These are phyloP conservation scores for Hyles vespertilio DNA, from an alignment of 1,140 invertebrate species.

Conservation along the genomic window DNA sequence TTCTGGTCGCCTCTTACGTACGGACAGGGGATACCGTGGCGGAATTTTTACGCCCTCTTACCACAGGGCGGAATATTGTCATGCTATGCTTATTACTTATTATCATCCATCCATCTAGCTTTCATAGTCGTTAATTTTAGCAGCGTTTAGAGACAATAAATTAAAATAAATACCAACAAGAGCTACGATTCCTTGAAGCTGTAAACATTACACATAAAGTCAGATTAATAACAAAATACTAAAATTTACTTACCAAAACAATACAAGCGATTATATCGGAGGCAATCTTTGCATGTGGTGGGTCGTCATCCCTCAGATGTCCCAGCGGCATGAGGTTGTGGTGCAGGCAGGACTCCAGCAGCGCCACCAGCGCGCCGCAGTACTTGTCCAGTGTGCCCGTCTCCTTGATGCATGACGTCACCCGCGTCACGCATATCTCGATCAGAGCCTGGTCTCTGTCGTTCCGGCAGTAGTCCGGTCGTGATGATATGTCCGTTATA, in stretches of 20 bases:
- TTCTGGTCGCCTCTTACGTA: no score
- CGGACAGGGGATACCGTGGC: no score
- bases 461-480: slow-evolving; percentile 87
- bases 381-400: slow-evolving; percentile 91
- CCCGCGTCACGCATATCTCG: slow-evolving; percentile 93
- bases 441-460: slow-evolving; percentile 95
- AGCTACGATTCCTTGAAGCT: no score
- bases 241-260: slow-evolving; percentile 83
- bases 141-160: no score
- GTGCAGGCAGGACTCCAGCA: slow-evolving; percentile 91
- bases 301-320: slow-evolving; percentile 86
- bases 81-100: no score
- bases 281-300: slow-evolving; percentile 96
- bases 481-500: slow-evolving; percentile 88
- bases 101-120: no score
- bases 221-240: neutral
- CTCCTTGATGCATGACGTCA: slow-evolving; percentile 93
- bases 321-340: slow-evolving; percentile 88
- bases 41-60: no score
- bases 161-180: no score
- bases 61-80: no score
- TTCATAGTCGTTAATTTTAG: no score
- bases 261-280: slow-evolving; percentile 95
- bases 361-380: slow-evolving; percentile 85
- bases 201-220: no score